Conservation (phyloP, 2,113 vertebrate species). For the Leptosomus discolor region DNA sequence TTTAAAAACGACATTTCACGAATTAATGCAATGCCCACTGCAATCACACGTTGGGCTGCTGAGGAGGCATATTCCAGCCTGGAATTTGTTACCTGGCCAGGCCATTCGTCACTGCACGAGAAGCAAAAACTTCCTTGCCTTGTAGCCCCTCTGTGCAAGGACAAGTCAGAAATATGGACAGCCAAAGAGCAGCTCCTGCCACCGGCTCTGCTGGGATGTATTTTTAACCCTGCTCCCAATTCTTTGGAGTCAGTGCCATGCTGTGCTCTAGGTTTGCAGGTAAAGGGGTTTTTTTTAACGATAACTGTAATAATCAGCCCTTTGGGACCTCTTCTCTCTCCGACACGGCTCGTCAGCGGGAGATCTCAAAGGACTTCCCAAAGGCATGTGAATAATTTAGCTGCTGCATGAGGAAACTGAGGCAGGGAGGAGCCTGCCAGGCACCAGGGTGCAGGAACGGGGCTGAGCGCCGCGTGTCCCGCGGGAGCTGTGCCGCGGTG, state of each 20-base stretch:
- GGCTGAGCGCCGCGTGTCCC: neutral
- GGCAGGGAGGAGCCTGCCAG: neutral
- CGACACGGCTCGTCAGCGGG: rapidly evolving
- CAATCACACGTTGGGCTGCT: slow-evolving; percentile 39
- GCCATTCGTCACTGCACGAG: neutral
- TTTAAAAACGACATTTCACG: slow-evolving; percentile 51
- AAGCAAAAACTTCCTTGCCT: neutral
- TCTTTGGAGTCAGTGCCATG: neutral
- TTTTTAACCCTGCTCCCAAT: neutral
- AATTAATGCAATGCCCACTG: slow-evolving; percentile 58
- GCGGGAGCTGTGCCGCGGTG: rapidly evolving
- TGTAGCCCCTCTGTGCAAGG: neutral
- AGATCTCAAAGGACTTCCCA: neutral
- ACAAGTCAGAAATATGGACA: neutral
- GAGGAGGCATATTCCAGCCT: slow-evolving; percentile 53
- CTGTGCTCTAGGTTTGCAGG: neutral
- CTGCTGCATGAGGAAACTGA: neutral
- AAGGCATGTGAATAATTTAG: neutral
- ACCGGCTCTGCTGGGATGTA: neutral
- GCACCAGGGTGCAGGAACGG: rapidly evolving
- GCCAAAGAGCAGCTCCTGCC: neutral
- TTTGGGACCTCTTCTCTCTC: neutral
- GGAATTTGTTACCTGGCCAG: slow-evolving; percentile 61
- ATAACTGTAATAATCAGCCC: neutral
- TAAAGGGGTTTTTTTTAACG: neutral